Evolutionary conservation across 2,888 invertebrate genomes (phyloP), one percentile per base, ranked within the genome.

Genomic region (Syritta pipiens): DNA sequence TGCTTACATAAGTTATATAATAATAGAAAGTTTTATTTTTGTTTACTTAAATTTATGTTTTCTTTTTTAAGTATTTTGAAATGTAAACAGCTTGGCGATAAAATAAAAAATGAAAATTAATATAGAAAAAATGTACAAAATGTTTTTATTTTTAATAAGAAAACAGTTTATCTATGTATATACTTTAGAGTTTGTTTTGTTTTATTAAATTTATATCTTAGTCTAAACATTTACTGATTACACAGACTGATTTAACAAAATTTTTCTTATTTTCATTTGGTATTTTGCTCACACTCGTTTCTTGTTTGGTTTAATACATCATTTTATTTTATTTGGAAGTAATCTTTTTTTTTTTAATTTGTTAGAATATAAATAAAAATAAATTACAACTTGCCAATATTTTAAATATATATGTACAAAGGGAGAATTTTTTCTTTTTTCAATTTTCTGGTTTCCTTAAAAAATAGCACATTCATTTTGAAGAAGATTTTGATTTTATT

Each of bases 1-100:
- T 83, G 79, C 77, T 81, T 65, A 63, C 55, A 65, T 49, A 74
- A 68, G 49, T 68, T 74, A 46, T 49, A 49, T 24, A 75, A 62
- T 67, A 60, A 74, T 62, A 76, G 68, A 72, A 81, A 81, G 65
- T 53, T 30, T 48, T 60, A 37, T 46, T 60, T 46, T 65, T 37
- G 17, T 48, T 28, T 3, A 3, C 14, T 24, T 17, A n/a, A n/a
- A n/a, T 51, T 40, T 6, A 5, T 48, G n/a, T 28, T 57, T 35
- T 51, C 24, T 40, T 53, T 9, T 28, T 46, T 59, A 74, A 60
- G 26, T 69, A 46, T 62, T 51, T 62, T 53, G 26, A 53, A 35
- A 22, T 32, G 44, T 35, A 35, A 37, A 60, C 22, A 59, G 59
- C 14, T 67, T 35, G 19, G 37, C 30, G 42, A 53, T 14, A 65